Base-by-base conservation (phyloP, 1,140 invertebrate species). In the Helicoverpa zea region DNA sequence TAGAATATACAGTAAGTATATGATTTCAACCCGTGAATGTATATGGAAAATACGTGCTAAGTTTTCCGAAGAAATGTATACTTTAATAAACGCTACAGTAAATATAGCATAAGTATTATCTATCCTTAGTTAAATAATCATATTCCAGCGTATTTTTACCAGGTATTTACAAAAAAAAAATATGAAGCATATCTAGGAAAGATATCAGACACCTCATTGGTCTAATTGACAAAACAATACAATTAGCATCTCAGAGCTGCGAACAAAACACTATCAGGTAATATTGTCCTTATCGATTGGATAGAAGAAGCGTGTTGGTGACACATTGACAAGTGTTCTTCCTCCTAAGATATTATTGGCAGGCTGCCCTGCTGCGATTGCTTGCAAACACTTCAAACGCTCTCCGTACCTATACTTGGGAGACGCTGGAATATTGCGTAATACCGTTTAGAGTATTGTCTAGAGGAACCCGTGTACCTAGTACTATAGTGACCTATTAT, bases 241-340 rank as follows among this genome's bases (percentile, higher is more conserved):
- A 72, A 72, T 72, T 72, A 72, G 18, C 14, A 72, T 72, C 54
- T 72, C 47, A 35, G 23, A 72, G 14, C 49, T 54, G 43, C 64
- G 64, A 68, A 68, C 64, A 68, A 68, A 68, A 68, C 64, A 49
- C 64, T 68, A 51, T 68, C 64, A 13, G 64, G 43, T 49, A 49
- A 68, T 68, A 68, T 68, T 16, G 18, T 16, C 43, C 64, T 49
- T 68, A 68, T 68, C 70, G 70, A 73, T 73, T 73, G n/a, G 70
- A 7, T 18, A 29, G 49, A 51, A 68, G 51, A n/a, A 43, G 63
- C 29, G 43, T 79, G 77, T 58, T 56, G 23, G 23, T 79, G 77
- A 79, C 77, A 79, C 47, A 68, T 78, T 78, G 76, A 78, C 77
- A 72, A 72, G 64, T 79, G 77, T 72, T 43, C 77, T 68, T 78